Evolutionary conservation across 2,888 invertebrate species (phyloP).

Genomic region (Philhelius pedissequus): DNA sequence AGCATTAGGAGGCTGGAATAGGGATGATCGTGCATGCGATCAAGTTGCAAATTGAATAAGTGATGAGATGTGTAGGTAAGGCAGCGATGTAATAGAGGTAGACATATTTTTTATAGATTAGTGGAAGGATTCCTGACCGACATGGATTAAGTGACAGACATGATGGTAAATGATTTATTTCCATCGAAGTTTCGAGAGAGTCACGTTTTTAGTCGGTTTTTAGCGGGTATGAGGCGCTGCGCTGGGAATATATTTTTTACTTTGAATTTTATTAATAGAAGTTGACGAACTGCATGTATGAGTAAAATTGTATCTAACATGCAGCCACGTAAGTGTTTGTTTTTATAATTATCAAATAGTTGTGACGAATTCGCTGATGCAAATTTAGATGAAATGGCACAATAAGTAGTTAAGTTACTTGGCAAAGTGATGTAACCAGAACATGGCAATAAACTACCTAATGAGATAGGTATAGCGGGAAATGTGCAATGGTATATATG

Average conservation of each 20-base stretch:
- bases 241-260: not conserved
- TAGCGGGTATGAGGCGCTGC: too few species aligned
- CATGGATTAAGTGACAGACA: slow-evolving; percentile 26
- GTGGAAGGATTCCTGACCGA: slow-evolving; percentile 37
- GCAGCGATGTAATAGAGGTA: not conserved
- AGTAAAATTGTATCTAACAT: slow-evolving; percentile 3
- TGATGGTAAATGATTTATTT: not conserved
- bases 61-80: slow-evolving; percentile 22
- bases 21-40: slow-evolving; percentile 22
- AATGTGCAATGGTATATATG: too few species aligned
- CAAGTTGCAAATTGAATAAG: slow-evolving; percentile 59
- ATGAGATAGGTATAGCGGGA: too few species aligned
- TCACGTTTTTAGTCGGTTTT: slow-evolving; percentile 37
- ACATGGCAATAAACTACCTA: too few species aligned
- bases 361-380: not conserved
- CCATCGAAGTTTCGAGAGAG: slow-evolving; percentile 19
- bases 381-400: not conserved
- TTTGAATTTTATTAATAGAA: not conserved
- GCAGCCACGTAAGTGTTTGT: not conserved
- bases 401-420: not conserved
- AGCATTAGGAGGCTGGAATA: too few species aligned
- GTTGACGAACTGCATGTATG: not conserved
- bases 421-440: not conserved
- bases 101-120: not conserved
- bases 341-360: slow-evolving; percentile 9